Evolutionary conservation across 2,888 invertebrate species (phyloP).

Genomic region (Scaptodrosophila latifasciaeformis): DNA sequence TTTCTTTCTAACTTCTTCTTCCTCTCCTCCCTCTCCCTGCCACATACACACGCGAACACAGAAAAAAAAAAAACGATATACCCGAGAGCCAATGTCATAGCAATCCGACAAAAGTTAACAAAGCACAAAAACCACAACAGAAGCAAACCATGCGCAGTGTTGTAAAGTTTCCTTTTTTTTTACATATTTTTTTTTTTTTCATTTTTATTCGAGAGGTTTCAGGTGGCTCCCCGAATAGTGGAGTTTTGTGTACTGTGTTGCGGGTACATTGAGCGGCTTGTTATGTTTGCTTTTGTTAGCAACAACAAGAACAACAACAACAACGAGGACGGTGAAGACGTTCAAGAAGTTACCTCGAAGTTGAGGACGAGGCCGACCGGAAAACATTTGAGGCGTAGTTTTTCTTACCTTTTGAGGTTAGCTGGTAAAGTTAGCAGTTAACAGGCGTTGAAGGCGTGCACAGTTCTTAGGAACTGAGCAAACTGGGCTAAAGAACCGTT

Average conservation of each 20-base stretch:
- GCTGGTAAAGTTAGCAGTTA: slow-evolving; percentile 19
- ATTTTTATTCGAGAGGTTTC: slow-evolving; percentile 48
- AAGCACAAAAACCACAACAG: slow-evolving; percentile 64
- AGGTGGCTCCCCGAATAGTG: slow-evolving; percentile 10
- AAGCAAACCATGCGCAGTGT: slow-evolving; percentile 60
- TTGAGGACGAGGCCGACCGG: slow-evolving; percentile 30
- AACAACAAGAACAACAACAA: not conserved
- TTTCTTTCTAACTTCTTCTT: too few relatives aligned
- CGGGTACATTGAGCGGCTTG: slow-evolving; percentile 6
- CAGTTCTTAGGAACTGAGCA: slow-evolving; percentile 11
- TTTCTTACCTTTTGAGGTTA: slow-evolving; percentile 47
- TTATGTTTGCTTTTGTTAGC: slow-evolving; percentile 40
- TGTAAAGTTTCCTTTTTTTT: slow-evolving; percentile 34
- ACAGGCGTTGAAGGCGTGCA: slow-evolving; percentile 33
- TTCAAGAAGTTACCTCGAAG: too few relatives aligned
- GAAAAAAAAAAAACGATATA: too few relatives aligned
- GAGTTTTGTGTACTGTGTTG: not conserved
- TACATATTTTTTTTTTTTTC: too few relatives aligned
- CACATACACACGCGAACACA: slow-evolving; percentile 7
- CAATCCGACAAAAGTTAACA: slow-evolving; percentile 70
- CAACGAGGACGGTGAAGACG: slow-evolving; percentile 22
- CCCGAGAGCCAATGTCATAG: slow-evolving; percentile 65
- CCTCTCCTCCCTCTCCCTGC: not conserved
- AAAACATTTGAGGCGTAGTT: slow-evolving; percentile 56
- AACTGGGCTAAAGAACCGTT: slow-evolving; percentile 40